Conservation (phyloP, 2,113 vertebrate species). For the Poecilia latipinna region DNA sequence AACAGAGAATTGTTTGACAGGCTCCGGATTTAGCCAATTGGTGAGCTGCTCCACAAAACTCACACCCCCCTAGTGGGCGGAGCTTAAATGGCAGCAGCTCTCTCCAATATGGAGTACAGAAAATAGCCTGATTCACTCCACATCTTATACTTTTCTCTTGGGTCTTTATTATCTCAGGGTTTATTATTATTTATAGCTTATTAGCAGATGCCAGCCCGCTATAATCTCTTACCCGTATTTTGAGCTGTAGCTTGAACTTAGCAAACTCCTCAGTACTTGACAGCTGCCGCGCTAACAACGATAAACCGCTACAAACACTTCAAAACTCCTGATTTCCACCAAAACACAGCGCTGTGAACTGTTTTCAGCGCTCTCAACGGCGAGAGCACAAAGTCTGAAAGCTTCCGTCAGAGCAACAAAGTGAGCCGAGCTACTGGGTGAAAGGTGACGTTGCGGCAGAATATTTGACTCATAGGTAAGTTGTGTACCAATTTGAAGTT, state of each 20-base stretch:
- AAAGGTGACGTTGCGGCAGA: conserved; percentile 59
- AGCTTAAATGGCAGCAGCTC: conserved; percentile 30
- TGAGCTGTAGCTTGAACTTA: background rate
- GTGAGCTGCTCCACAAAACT: background rate
- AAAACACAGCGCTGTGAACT: background rate
- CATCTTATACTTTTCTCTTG: conserved; percentile 4
- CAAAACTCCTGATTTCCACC: conserved; percentile 13
- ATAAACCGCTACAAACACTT: conserved; percentile 28
- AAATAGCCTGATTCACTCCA: conserved; percentile 37
- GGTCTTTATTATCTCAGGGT: background rate
- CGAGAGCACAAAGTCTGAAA: conserved; percentile 6
- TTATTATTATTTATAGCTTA: background rate
- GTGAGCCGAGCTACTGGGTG: conserved; percentile 54
- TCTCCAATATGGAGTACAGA: conserved; percentile 75
- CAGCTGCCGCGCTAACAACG: conserved; percentile 11
- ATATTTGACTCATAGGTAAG: conserved; percentile 61
- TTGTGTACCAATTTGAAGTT: background rate
- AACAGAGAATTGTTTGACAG: conserved; percentile 34
- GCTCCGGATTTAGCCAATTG: conserved; percentile 36
- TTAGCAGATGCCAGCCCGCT: background rate
- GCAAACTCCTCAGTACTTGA: conserved; percentile 3
- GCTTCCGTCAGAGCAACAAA: background rate
- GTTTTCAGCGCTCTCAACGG: background rate
- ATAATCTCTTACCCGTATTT: conserved; percentile 12
- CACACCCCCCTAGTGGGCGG: conserved; percentile 47